Conservation (phyloP, 2,888 invertebrate genomes). For the Agonopterix alstromeriana region DNA sequence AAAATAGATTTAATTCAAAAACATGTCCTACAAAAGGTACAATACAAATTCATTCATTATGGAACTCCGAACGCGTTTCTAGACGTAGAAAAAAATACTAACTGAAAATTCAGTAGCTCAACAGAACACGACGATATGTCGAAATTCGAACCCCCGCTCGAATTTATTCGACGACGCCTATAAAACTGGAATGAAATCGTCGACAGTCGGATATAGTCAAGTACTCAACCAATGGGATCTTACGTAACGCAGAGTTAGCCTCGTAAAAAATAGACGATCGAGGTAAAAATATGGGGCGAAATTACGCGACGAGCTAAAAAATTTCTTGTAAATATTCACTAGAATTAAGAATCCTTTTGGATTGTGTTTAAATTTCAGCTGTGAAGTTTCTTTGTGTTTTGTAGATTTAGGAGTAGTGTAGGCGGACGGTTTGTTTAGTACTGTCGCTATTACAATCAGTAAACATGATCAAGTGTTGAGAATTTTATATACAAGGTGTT, state of each 20-base stretch:
- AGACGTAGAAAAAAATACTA: conserved; percentile 5
- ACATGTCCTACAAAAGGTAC: too few relatives aligned
- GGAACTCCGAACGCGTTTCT: too few relatives aligned
- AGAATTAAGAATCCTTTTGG: background rate
- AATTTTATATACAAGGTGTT: too few relatives aligned
- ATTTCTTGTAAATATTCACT: conserved; percentile 6
- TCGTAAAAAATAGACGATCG: conserved; percentile 18
- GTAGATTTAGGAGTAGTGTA: too few relatives aligned
- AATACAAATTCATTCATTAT: too few relatives aligned
- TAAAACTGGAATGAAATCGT: conserved; percentile 29
- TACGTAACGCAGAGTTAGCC: conserved; percentile 17
- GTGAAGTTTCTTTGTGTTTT: too few relatives aligned
- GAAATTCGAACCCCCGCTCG: conserved; percentile 13
- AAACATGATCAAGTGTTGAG: too few relatives aligned
- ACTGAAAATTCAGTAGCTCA: conserved; percentile 10
- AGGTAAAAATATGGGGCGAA: conserved; percentile 19
- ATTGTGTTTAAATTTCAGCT: background rate
- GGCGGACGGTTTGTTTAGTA: too few relatives aligned
- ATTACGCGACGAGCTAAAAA: conserved; percentile 10
- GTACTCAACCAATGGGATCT: conserved; percentile 11
- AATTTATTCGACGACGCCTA: conserved; percentile 32
- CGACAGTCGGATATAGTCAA: conserved; percentile 20
- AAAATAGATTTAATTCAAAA: too few relatives aligned
- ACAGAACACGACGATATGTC: conserved; percentile 9
- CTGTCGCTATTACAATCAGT: too few relatives aligned